Evolutionary conservation across 2,888 invertebrate genomes (phyloP), one percentile per base, ranked within the genome.

Genomic region (Melinopterus prodromus): DNA sequence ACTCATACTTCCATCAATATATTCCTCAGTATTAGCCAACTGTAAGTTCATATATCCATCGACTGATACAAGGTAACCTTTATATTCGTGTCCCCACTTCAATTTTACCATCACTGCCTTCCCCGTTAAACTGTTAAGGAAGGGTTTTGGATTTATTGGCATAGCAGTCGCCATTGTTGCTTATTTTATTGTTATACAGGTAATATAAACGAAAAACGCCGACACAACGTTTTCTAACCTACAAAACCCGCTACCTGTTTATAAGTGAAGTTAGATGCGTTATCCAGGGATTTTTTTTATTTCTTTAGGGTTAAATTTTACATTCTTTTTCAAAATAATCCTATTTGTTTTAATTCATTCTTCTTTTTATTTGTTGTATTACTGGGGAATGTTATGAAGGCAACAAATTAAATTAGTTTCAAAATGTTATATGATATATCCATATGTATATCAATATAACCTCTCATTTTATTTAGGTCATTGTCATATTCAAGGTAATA

Each of bases 61-160:
- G 0, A 98, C 98, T 4, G 99, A 99, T 0, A 99, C 99, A 69
- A 99, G 91, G 85, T 97, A 96, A 14, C 99, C 99, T 92, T 98
- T 98, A 90, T 99, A 99, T 90, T 99, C 99, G 90, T 99, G 99
- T 38, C 99, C 99, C 99, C 99, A 99, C 89, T 99, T 99, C 82
- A 99, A 91, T 90, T 99, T 99, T 2, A 99, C 98, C 89, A 99
- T 94, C 70, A 99, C 98, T 71, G 98, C 95, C 91, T 99, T 99
- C 15, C 99, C 99, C 0, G 99, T 99, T 76, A 99, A 92, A 87
- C 97, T 97, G 92, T 99, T 99, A 78, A 99, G 92, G 90, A 99
- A 99, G 82, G 99, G 99, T 92, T 99, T 99, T 5, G 99, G 99
- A 90, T 99, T 99, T 88, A 99, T 96, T 85, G 98, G 98, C 96